A percentile compares a stretch with the other conserved stretches of the same genome.
Evolutionary conservation across 2,113 vertebrate genomes (phyloP).

Genomic region (Leucopternis melanops): DNA sequence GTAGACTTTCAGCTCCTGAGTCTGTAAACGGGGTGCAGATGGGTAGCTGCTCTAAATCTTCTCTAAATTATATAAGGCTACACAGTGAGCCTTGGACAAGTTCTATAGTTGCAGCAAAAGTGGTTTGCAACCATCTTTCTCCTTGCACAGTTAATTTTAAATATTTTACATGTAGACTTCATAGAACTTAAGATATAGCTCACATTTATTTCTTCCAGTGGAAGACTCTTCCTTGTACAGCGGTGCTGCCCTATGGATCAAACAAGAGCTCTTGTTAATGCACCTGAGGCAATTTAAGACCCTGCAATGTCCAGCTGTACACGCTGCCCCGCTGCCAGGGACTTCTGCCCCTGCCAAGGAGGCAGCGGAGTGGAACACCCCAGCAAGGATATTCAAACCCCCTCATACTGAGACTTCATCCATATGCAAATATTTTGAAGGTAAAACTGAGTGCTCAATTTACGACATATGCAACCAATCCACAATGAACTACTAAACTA

Average conservation of each 20-base stretch:
- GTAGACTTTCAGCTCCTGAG: neutral
- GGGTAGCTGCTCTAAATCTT: neutral
- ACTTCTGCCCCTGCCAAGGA: neutral
- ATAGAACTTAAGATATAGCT: neutral
- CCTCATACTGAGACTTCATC: neutral
- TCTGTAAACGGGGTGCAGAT: neutral
- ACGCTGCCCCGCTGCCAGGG: neutral
- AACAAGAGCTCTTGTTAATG: neutral
- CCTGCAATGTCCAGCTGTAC: neutral
- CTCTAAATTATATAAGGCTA: neutral
- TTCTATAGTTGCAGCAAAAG: neutral
- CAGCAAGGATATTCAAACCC: neutral
- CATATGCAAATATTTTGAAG: slow-evolving; percentile 12
- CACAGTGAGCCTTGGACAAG: fast-evolving
- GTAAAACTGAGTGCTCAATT: neutral
- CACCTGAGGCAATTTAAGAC: neutral
- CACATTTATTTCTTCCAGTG: neutral
- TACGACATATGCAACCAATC: slow-evolving; percentile 15
- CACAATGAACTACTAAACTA: neutral
- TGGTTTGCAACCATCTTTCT: neutral
- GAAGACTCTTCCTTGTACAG: neutral
- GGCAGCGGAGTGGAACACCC: neutral
- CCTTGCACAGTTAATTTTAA: neutral
- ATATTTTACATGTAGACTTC: neutral
- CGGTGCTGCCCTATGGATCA: neutral